Percentiles rank a stretch among this genome's conserved stretches.
Conservation (phyloP, 2,888 invertebrate species). For the Noctua janthina region DNA sequence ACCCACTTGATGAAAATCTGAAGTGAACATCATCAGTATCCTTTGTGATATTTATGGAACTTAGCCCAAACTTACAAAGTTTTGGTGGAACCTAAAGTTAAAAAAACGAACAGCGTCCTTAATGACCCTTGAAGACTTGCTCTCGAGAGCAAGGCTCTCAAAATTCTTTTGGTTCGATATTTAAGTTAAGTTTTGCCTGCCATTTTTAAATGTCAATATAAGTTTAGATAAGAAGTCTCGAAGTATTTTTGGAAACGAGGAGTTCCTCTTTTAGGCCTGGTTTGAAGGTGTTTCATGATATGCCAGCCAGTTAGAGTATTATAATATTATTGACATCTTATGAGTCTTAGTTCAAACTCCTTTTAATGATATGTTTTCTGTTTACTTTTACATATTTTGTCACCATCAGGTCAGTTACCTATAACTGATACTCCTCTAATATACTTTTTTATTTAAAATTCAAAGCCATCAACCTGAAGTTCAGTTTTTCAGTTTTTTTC, state of each 20-base stretch:
- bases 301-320: too few species aligned
- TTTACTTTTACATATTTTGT: too few species aligned
- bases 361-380: too few species aligned
- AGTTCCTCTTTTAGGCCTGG: background rate
- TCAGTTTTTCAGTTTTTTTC: slow-evolving; percentile 29
- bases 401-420: background rate
- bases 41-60: background rate
- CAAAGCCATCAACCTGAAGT: slow-evolving; percentile 21
- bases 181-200: slow-evolving; percentile 2
- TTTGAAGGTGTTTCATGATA: too few species aligned
- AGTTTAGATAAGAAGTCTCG: slow-evolving; percentile 6
- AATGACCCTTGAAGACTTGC: background rate
- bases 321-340: too few species aligned
- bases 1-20: too few species aligned
- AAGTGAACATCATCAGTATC: too few species aligned
- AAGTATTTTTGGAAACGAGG: background rate
- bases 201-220: slow-evolving; percentile 26
- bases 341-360: too few species aligned
- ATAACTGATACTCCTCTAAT: background rate
- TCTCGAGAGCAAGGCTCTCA: background rate
- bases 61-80: too few species aligned
- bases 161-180: background rate
- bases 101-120: background rate
- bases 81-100: background rate
- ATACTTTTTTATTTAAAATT: slow-evolving; percentile 7